phyloP scores from a whole-genome alignment of 2,888 invertebrate genomes.

The Drosophila paranaensis region DNA sequence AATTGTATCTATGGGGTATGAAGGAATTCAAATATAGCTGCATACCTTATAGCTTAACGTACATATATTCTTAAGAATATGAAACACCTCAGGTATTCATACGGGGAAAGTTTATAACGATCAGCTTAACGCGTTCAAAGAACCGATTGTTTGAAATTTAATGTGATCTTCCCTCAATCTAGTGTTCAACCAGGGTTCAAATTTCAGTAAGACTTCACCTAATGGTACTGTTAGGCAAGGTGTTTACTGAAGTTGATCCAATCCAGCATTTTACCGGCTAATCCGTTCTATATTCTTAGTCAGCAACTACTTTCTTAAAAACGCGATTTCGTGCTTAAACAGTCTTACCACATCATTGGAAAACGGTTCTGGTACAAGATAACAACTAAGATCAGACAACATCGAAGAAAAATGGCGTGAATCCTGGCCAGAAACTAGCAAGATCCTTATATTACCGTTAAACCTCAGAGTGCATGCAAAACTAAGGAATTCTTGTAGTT shows the following conservation, averaged over 20 bases:
- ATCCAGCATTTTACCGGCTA: neutral
- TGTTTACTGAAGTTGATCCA: conserved; percentile 17
- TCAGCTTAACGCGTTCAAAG: neutral
- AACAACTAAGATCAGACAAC: neutral
- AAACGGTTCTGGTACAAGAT: neutral
- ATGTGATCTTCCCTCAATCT: neutral
- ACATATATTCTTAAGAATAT: neutral
- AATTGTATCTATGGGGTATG: no score
- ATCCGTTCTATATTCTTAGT: neutral
- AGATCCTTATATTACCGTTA: neutral
- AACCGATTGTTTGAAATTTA: neutral
- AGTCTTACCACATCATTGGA: neutral
- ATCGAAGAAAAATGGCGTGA: conserved; percentile 5
- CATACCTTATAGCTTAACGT: no score
- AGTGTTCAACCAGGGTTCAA: neutral
- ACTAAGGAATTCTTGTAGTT: neutral
- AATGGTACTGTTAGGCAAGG: no score
- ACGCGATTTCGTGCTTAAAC: neutral
- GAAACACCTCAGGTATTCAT: neutral
- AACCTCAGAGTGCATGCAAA: neutral
- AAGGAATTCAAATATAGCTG: no score
- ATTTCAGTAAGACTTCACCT: neutral
- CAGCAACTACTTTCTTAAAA: neutral
- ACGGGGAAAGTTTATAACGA: neutral
- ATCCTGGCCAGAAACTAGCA: conserved; percentile 15